Evolutionary conservation across 2,113 vertebrate genomes (phyloP), one percentile per base, ranked within the genome.

Genomic region (Salvelinus fontinalis): DNA sequence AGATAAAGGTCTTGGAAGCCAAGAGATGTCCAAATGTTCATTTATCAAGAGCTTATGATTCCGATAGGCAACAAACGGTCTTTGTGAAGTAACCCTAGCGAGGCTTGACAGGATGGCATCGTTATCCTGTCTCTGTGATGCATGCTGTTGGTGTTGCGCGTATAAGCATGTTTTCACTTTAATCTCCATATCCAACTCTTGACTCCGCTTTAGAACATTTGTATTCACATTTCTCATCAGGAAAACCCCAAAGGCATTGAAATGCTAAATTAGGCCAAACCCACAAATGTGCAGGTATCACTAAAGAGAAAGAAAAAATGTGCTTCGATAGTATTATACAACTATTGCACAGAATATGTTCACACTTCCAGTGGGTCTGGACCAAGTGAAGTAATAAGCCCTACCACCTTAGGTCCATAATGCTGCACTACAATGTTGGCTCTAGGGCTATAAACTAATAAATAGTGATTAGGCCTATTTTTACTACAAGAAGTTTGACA

Each of bases 11-110:
- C 74, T 69, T 74, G 67, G 69, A 67, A 82, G 81, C 85, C 86
- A 81, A 74, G 77, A 82, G 88, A 90, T 76, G 80, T 84, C 70
- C 70, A 67, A 80, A 80, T 70, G 54, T 54, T 84, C 85, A 88
- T 95, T 88, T 76, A 89, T 92, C 90, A 91, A 73, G 24, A 24
- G 81, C 80, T 87, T 87, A 91, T 90, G 85, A 92, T 91, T 87
- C 81, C 4, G 79, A 71, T 86, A 79, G 75, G 85, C 66, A 66
- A 87, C 87, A 83, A 85, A 90, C 86, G 18, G 59, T 8, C n/a
- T 57, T 57, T 24, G 59, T 62, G n/a, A 22, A 62, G 59, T 24
- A 24, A 5, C 2, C 59, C 59, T 5, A 18, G 18, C 59, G 5
- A 62, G 75, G 67, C 82, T 85, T 82, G 89, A 87, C 87, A 82